A percentile compares a stretch with the other conserved stretches of the same genome.
Evolutionary conservation across 2,797 vertebrate species (phyloP).

Genomic region (Nasua narica): DNA sequence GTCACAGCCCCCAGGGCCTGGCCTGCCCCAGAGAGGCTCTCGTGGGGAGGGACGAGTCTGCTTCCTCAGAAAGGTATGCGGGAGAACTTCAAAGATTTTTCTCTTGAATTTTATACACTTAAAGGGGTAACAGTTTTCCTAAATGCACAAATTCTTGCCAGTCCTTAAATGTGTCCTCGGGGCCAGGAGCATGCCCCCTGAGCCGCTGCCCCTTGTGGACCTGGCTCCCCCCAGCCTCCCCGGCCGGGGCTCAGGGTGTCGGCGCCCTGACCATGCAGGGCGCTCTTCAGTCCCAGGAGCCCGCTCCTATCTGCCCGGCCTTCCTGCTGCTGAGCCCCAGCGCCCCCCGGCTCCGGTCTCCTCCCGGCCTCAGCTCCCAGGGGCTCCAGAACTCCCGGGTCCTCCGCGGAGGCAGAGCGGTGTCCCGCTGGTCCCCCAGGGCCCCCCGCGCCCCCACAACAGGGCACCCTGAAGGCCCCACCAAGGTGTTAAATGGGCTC

Average conservation of each 20-base stretch:
- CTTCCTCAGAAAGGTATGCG: not conserved
- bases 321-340: not conserved
- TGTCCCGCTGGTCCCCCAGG: not conserved
- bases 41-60: not conserved
- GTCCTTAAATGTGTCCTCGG: not conserved
- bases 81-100: not conserved
- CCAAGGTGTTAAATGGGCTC: fast-evolving
- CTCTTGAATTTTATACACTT: no score
- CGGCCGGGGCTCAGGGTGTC: not conserved
- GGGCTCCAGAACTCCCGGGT: no score
- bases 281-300: not conserved
- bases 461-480: no score
- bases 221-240: not conserved
- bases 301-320: not conserved
- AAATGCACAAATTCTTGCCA: no score
- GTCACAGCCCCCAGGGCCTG: not conserved
- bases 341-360: not conserved
- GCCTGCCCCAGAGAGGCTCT: not conserved
- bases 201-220: not conserved
- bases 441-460: fast-evolving
- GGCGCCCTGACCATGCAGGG: not conserved
- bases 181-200: not conserved
- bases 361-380: no score
- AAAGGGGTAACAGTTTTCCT: not conserved
- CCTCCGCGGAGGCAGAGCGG: not conserved